Conservation (phyloP, 2,888 invertebrate genomes). For the Cataglyphis altisquamis region DNA sequence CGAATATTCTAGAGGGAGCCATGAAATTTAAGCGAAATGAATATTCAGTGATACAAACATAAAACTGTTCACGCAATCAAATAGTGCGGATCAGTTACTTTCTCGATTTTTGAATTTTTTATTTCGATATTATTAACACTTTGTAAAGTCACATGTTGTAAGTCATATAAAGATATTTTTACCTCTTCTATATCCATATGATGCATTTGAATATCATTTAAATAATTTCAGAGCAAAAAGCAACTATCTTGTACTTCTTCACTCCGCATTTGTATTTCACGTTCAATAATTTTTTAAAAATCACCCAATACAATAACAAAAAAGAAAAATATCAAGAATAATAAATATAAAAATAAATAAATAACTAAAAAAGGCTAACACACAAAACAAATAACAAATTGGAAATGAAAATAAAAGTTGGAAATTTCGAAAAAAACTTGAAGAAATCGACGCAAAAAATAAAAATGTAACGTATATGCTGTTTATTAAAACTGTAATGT, state of each 20-base stretch:
- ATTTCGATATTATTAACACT: constrained; percentile 10
- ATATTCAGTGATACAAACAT: constrained; percentile 67
- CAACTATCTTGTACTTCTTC: background rate
- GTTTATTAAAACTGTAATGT: background rate
- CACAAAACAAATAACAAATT: background rate
- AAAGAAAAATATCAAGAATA: background rate
- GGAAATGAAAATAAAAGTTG: background rate
- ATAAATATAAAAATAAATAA: background rate
- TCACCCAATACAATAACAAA: background rate
- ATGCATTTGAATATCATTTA: background rate
- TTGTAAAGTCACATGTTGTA: background rate
- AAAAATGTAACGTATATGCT: background rate
- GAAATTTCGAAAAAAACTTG: background rate
- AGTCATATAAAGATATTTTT: background rate
- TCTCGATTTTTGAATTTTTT: constrained; percentile 10
- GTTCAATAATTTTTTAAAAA: background rate
- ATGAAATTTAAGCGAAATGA: constrained; percentile 61
- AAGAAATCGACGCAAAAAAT: background rate
- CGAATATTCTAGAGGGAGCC: constrained; percentile 27
- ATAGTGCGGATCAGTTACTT: constrained; percentile 35
- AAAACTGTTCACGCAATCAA: constrained; percentile 57
- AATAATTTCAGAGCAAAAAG: background rate
- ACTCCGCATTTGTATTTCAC: background rate
- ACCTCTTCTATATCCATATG: background rate
- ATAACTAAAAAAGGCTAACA: background rate